Percentiles rank a stretch among this genome's conserved stretches.
Evolutionary conservation across 2,797 vertebrate genomes (phyloP).

Genomic region (Nyctibius grandis): DNA sequence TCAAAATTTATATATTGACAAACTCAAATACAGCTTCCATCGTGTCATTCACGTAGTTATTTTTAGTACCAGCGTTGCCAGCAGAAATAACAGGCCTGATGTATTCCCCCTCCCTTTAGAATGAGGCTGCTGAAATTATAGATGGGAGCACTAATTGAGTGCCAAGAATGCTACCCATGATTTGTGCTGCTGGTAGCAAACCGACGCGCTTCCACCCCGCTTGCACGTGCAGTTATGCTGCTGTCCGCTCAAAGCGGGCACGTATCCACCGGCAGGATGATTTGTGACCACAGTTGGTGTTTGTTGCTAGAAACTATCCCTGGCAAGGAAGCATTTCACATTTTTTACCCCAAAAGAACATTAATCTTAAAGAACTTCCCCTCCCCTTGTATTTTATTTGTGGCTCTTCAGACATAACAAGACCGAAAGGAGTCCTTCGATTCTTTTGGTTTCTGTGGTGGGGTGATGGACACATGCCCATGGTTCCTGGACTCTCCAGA

Average conservation of each 20-base stretch:
- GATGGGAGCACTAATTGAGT: not conserved
- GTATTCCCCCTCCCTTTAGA: not conserved
- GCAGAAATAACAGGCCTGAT: conserved; percentile 37
- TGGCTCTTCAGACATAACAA: not conserved
- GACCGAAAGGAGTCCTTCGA: not conserved
- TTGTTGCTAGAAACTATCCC: not conserved
- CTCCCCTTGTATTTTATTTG: not conserved
- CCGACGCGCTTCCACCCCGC: not conserved
- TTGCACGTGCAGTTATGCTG: not conserved
- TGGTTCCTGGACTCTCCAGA: not conserved
- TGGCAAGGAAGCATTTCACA: not conserved
- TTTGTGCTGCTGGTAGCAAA: not conserved
- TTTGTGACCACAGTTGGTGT: not conserved
- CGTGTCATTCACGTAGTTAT: not conserved
- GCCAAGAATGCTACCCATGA: not conserved
- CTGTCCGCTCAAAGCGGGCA: not conserved
- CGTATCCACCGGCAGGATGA: not conserved
- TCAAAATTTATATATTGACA: not conserved
- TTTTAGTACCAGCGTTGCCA: not conserved
- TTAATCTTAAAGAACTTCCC: not conserved
- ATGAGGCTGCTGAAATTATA: conserved; percentile 32
- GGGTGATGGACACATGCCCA: not conserved
- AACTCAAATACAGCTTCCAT: not conserved
- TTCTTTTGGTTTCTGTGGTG: not conserved
- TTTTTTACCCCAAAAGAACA: not conserved